A percentile compares a stretch with the other conserved stretches of the same genome.
Conservation (phyloP, 2,113 vertebrate species). For the Phasianus colchicus region DNA sequence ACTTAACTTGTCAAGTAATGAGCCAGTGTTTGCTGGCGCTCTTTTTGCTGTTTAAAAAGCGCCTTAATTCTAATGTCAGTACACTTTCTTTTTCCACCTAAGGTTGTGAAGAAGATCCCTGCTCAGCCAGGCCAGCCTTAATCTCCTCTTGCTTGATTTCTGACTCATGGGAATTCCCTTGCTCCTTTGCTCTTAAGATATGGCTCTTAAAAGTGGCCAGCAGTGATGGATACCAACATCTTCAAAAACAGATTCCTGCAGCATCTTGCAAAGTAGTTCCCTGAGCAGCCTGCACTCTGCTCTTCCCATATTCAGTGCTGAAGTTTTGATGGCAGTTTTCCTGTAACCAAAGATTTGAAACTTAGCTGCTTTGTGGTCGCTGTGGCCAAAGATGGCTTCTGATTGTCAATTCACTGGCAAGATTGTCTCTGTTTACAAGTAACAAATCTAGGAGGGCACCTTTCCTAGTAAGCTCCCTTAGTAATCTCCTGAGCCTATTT, state of each 20-base stretch:
- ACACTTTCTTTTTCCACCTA: not conserved
- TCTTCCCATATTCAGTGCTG: not conserved
- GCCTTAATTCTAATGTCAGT: not conserved
- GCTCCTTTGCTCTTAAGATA: not conserved
- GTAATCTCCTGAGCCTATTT: not conserved
- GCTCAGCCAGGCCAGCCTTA: not conserved
- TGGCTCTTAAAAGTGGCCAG: not conserved
- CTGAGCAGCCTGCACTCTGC: not conserved
- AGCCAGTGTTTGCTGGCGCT: not conserved
- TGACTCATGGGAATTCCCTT: not conserved
- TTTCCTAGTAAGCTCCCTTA: not conserved
- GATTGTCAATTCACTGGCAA: not conserved
- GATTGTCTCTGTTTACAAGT: not conserved
- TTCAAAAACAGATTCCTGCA: not conserved
- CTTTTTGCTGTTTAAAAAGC: not conserved
- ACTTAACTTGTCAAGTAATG: not conserved
- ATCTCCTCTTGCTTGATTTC: not conserved
- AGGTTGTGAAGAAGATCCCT: not conserved
- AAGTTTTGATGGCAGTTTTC: not conserved
- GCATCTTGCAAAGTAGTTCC: not conserved
- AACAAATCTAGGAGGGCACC: not conserved
- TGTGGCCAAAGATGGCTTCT: not conserved
- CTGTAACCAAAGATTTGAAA: not conserved
- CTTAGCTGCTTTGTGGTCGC: not conserved
- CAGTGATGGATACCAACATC: not conserved